Conservation (phyloP, 2,113 vertebrate species). For the Hippolais icterina region DNA sequence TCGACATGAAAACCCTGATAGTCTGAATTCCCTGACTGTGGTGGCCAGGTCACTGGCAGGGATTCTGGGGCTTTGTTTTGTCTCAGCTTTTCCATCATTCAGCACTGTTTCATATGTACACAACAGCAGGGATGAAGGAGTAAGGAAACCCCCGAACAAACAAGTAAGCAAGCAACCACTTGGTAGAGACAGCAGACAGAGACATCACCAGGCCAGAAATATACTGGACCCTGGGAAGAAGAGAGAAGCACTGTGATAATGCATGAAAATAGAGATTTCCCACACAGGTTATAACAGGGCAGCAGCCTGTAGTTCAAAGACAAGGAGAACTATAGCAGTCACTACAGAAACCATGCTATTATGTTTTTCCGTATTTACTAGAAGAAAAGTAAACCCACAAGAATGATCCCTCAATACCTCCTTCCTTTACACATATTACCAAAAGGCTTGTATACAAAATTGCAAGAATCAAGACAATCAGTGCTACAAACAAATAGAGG, state of each 20-base stretch:
- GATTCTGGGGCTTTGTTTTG: background rate
- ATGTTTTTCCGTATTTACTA: background rate
- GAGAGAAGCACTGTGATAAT: background rate
- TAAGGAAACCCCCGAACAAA: background rate
- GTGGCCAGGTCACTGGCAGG: background rate
- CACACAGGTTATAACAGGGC: background rate
- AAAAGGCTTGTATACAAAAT: background rate
- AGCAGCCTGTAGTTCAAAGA: background rate
- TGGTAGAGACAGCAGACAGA: conserved; percentile 28
- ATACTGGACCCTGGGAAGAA: background rate
- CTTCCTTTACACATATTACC: background rate
- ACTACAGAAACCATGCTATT: background rate
- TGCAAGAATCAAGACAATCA: background rate
- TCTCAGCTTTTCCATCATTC: background rate
- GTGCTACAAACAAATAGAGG: background rate
- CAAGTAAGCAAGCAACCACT: background rate
- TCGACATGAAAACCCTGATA: background rate
- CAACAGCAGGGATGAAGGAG: background rate
- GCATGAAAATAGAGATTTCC: conserved; percentile 8
- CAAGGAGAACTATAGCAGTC: background rate
- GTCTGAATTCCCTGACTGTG: background rate
- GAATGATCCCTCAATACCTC: background rate
- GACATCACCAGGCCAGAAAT: conserved; percentile 42
- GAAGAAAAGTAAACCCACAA: background rate
- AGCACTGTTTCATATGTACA: background rate